Evolutionary conservation across 1,140 invertebrate genomes (phyloP), one percentile per base, ranked within the genome.

Genomic region (Bombus vancouverensis): DNA sequence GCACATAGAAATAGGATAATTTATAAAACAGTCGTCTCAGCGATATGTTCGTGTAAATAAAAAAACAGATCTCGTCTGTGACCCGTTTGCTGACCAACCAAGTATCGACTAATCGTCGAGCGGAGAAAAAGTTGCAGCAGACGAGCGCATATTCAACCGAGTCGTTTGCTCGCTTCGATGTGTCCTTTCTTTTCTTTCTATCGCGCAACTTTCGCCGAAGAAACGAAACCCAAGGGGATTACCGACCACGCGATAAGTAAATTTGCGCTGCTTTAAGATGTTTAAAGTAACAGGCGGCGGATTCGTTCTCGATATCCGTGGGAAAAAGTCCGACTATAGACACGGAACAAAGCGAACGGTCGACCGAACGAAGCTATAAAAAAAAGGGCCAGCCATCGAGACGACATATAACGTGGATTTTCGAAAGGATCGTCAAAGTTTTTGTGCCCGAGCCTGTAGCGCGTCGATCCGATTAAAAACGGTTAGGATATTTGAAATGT

Each of bases 11-110:
- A 37, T 34, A 57, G 25, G 32, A 34, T 72, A 57, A 73, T 87
- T 83, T 53, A 73, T 65, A 42, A 83, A 83, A 47, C 34, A 18
- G 32, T 18, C 59, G n/a, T 66, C 18, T 9, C 22, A 10, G 39
- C 62, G 22, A 59, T 86, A 39, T 39, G 34, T 32, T 53, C 22
- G 32, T 18, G 66, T 83, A 65, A 87, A 87, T 87, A 83, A 87
- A 42, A 62, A n/a, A 76, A 47, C n/a, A 76, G 13, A 32, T 82
- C 22, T 65, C 79, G 83, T 82, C 84, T 83, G 84, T 62, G 65
- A 81, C 59, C 87, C 62, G 47, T 39, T 65, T 39, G 59, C 66
- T 32, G 59, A 53, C 53, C 22, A 53, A 62, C 22, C 37, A 62
- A 57, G 57, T 37, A 76, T 57, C 44, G 37, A 59, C 22, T 32